A percentile compares a stretch with the other conserved stretches of the same genome.
These are phyloP conservation scores for Reticulitermes lucifugus DNA, from an alignment of 2,888 invertebrate genomes.

Conservation along the genomic window DNA sequence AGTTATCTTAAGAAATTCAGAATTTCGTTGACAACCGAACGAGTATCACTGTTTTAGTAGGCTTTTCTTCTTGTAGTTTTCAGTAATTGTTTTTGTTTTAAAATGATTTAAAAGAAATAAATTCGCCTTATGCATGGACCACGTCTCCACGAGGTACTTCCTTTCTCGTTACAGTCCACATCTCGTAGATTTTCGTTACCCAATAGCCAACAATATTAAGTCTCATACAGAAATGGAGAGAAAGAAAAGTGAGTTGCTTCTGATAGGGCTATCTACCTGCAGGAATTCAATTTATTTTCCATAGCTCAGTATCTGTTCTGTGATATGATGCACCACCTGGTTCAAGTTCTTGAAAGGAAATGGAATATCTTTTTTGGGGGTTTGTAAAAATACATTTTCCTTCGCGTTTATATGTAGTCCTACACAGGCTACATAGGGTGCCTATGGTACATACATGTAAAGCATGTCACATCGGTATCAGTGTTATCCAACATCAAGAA, in stretches of 20 bases:
- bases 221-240: background rate
- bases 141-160: too few relatives aligned
- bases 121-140: too few relatives aligned
- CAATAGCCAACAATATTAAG: background rate
- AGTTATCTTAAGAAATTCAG: too few relatives aligned
- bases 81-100: too few relatives aligned
- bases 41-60: too few relatives aligned
- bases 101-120: too few relatives aligned
- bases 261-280: slow-evolving; percentile 17
- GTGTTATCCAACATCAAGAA: background rate
- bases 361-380: slow-evolving; percentile 31
- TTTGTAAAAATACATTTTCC: slow-evolving; percentile 25
- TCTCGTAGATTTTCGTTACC: too few relatives aligned
- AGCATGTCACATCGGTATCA: background rate
- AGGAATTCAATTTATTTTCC: slow-evolving; percentile 19
- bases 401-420: slow-evolving; percentile 13
- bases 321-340: slow-evolving; percentile 12
- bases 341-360: slow-evolving; percentile 27
- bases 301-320: slow-evolving; percentile 14
- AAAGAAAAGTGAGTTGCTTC: background rate
- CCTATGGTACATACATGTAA: background rate
- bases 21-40: too few relatives aligned
- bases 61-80: too few relatives aligned
- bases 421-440: background rate
- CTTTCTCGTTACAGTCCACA: too few relatives aligned